phyloP scores from a whole-genome alignment of 2,113 vertebrate genomes.

The Okapia johnstoni region DNA sequence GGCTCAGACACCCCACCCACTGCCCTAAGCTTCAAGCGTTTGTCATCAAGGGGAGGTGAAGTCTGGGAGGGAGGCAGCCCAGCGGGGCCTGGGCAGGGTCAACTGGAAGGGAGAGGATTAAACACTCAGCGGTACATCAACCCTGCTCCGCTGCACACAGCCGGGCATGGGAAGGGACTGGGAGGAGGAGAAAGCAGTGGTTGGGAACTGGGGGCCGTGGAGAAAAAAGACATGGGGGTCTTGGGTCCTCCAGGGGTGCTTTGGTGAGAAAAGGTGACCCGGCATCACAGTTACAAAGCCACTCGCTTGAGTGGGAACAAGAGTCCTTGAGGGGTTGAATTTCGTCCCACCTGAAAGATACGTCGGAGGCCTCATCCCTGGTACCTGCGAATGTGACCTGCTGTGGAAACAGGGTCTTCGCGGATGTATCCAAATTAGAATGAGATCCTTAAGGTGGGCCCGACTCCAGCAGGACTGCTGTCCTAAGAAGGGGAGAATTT shows the following conservation, averaged over 20 bases:
- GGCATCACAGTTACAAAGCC: not conserved
- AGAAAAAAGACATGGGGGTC: not conserved
- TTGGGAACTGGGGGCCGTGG: too few relatives aligned
- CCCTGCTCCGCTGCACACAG: not conserved
- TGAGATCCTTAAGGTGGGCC: not conserved
- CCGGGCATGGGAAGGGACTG: accelerated
- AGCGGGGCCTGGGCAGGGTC: not conserved
- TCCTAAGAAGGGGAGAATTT: not conserved
- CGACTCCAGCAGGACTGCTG: accelerated
- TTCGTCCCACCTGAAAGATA: not conserved
- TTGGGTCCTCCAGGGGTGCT: not conserved
- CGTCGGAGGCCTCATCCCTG: accelerated
- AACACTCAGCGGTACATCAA: not conserved
- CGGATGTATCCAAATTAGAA: not conserved
- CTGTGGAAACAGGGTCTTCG: not conserved
- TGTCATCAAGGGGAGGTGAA: not conserved
- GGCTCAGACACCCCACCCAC: not conserved
- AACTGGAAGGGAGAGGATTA: not conserved
- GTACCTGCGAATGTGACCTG: not conserved
- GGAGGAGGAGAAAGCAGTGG: not conserved
- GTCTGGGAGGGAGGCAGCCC: not conserved
- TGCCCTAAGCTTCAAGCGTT: not conserved
- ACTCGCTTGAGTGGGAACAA: not conserved
- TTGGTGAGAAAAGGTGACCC: not conserved
- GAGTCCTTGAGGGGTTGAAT: not conserved